A percentile compares a stretch with the other conserved stretches of the same genome.
Conservation (phyloP, 2,113 vertebrate genomes). For the Nestor notabilis region DNA sequence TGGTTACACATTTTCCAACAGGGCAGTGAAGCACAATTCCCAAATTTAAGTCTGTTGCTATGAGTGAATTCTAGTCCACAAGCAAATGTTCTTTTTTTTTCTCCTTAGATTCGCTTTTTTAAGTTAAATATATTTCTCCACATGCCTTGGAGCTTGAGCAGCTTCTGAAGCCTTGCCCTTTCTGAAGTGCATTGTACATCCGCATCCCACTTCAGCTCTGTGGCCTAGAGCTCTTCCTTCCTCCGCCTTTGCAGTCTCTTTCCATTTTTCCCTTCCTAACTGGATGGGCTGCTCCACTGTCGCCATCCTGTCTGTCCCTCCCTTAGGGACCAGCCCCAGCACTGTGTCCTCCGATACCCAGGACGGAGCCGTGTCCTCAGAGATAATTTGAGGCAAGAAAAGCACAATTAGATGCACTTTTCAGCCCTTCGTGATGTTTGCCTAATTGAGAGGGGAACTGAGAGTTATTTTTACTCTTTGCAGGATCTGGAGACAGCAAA, state of each 20-base stretch:
- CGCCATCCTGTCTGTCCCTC: neutral
- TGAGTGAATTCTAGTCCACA: neutral
- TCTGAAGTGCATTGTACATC: rapidly evolving
- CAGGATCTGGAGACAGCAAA: neutral
- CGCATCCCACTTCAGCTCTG: neutral
- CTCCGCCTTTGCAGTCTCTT: neutral
- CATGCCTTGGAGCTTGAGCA: rapidly evolving
- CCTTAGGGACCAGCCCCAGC: rapidly evolving
- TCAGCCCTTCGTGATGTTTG: neutral
- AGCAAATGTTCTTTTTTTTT: neutral
- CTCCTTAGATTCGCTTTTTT: neutral
- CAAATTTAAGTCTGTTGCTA: neutral
- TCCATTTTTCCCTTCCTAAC: neutral
- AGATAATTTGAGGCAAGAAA: neutral
- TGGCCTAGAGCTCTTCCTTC: neutral
- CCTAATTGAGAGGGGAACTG: neutral
- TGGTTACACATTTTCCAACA: neutral
- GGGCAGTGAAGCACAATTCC: neutral
- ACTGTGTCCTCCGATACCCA: rapidly evolving
- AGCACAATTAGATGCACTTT: neutral
- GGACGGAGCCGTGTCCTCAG: neutral
- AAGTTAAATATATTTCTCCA: neutral
- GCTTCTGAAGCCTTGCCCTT: neutral
- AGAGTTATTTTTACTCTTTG: neutral
- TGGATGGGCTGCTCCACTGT: neutral